phyloP scores from a whole-genome alignment of 37 sponge, comb jelly and placozoan species.

The Crambe crambe region DNA sequence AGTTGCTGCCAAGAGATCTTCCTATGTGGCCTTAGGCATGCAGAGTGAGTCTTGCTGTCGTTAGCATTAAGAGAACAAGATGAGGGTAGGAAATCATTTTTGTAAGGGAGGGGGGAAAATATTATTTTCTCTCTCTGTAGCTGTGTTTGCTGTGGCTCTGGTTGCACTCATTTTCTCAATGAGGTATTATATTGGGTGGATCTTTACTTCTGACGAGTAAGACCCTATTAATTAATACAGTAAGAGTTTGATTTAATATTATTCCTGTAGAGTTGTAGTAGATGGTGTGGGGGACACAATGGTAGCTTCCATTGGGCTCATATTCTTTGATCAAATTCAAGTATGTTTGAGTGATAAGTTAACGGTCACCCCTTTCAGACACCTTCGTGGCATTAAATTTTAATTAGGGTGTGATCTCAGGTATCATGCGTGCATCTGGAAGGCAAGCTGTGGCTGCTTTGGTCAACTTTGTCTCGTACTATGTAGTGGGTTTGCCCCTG shows the following conservation, averaged over 20 bases:
- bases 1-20: constrained; percentile 32
- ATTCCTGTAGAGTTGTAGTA: constrained; percentile 13
- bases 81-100: neutral
- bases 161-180: neutral
- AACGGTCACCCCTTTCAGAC: too few species aligned
- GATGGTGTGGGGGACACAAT: neutral
- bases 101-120: constrained; percentile 3
- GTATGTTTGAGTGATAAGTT: neutral
- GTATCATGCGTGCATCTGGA: constrained; percentile 59
- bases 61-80: neutral
- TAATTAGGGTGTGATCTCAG: constrained; percentile 20
- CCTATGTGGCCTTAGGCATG: constrained; percentile 14
- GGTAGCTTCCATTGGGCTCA: neutral
- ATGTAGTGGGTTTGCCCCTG: constrained; percentile 54
- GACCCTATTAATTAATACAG: neutral
- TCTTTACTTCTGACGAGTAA: constrained; percentile 42
- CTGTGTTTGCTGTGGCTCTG: neutral
- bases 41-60: neutral
- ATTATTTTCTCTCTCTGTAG: neutral
- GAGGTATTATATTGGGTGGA: constrained; percentile 1
- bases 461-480: constrained; percentile 40
- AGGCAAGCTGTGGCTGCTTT: constrained; percentile 39
- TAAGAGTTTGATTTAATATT: neutral
- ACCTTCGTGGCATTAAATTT: too few species aligned
- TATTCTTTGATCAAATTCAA: constrained; percentile 28